A percentile compares a stretch with the other conserved stretches of the same genome.
Evolutionary conservation across 2,113 vertebrate species (phyloP).

Genomic region (Ictalurus furcatus): DNA sequence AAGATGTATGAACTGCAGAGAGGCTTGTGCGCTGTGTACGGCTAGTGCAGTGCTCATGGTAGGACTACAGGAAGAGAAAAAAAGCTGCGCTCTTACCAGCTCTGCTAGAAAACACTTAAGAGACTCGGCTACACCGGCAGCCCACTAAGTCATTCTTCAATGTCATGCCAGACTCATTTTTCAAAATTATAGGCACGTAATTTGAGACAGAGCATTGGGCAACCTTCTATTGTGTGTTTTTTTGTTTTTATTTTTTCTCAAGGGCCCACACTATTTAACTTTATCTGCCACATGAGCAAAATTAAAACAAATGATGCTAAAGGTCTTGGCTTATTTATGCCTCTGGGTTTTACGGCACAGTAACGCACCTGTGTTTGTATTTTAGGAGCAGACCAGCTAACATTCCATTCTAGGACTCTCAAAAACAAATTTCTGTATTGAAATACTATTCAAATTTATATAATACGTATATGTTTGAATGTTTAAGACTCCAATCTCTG

Average conservation of each 20-base stretch:
- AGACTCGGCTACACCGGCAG: conserved; percentile 11
- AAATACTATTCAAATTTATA: not conserved
- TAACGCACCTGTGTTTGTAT: conserved; percentile 13
- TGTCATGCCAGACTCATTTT: conserved; percentile 34
- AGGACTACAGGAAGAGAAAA: not conserved
- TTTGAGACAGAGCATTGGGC: conserved; percentile 35
- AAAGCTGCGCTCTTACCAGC: not conserved
- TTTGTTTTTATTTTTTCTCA: not conserved
- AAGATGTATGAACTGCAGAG: not conserved
- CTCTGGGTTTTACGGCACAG: not conserved
- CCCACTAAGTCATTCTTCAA: conserved; percentile 26
- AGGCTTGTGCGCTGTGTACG: not conserved
- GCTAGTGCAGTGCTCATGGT: not conserved
- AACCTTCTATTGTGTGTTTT: conserved; percentile 23
- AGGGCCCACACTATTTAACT: conserved; percentile 4
- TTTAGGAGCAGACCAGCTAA: not conserved
- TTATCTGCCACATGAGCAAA: conserved; percentile 15
- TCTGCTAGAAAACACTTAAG: conserved; percentile 34
- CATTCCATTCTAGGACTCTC: not conserved
- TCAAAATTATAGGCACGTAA: conserved; percentile 17
- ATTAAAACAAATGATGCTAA: conserved; percentile 37
- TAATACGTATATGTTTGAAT: not conserved
- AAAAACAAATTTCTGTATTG: not conserved
- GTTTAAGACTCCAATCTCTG: not conserved
- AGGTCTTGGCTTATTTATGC: conserved; percentile 7